Evolutionary conservation across 1,140 invertebrate genomes (phyloP).

Genomic region (Megathymus violae): DNA sequence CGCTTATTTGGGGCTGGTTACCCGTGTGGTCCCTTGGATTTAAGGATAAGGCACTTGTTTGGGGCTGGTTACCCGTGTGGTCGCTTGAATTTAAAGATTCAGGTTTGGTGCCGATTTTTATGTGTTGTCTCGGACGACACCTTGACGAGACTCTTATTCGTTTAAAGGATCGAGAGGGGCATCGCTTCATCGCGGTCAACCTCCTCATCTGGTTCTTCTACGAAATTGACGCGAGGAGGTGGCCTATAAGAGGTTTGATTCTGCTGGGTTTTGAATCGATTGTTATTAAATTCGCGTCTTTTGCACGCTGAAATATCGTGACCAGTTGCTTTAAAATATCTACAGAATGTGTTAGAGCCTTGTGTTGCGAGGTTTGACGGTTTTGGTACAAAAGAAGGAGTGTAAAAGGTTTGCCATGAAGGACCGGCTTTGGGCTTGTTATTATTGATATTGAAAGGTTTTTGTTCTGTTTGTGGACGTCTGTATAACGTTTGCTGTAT

Average conservation of each 20-base stretch:
- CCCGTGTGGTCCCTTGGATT: conserved; percentile 11
- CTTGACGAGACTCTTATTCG: neutral
- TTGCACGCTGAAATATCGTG: neutral
- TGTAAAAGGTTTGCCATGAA: neutral
- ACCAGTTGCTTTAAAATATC: neutral
- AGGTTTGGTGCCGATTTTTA: neutral
- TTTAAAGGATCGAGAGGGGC: no score
- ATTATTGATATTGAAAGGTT: neutral
- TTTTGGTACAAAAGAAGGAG: neutral
- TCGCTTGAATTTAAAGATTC: neutral
- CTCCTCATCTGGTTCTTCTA: neutral
- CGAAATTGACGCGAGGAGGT: neutral
- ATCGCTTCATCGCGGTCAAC: neutral
- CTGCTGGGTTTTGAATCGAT: neutral
- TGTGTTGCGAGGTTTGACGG: neutral
- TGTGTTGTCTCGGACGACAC: neutral
- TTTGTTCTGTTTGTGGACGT: neutral
- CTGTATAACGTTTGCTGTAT: conserved; percentile 11
- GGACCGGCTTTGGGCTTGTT: neutral
- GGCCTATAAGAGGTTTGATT: neutral
- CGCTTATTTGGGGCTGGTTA: no score
- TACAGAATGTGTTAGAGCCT: neutral
- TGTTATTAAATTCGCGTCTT: neutral
- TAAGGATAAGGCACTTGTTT: conserved; percentile 8
- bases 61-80: conserved; percentile 26